Evolutionary conservation across 2,888 invertebrate genomes (phyloP).

Genomic region (Ochlodes sylvanus): DNA sequence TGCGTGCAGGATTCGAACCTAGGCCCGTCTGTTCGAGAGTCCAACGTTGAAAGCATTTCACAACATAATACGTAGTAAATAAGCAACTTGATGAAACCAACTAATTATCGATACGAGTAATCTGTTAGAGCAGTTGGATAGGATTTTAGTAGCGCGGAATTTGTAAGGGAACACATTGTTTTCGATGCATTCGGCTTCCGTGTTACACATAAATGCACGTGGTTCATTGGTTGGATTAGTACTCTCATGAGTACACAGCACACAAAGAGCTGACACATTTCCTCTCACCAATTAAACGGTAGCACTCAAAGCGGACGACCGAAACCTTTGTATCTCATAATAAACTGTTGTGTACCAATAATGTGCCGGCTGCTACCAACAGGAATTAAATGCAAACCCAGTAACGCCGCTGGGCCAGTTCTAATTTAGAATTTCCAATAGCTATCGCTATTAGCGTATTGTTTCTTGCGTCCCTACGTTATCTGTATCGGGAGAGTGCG

Average conservation of each 20-base stretch:
- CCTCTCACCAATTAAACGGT: slow-evolving; percentile 66
- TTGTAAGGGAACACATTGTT: slow-evolving; percentile 19
- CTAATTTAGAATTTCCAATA: slow-evolving; percentile 42
- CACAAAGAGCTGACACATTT: slow-evolving; percentile 50
- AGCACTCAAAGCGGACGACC: slow-evolving; percentile 56
- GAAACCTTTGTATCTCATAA: slow-evolving; percentile 69
- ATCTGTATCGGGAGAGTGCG: slow-evolving; percentile 39
- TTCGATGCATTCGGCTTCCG: slow-evolving; percentile 37
- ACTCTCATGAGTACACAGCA: slow-evolving; percentile 45
- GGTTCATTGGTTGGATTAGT: slow-evolving; percentile 50
- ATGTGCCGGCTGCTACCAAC: slow-evolving; percentile 46
- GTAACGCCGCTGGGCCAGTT: slow-evolving; percentile 46
- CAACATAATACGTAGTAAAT: background rate
- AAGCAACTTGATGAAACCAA: background rate
- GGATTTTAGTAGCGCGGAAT: slow-evolving; percentile 19
- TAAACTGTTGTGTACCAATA: slow-evolving; percentile 58
- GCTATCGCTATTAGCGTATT: slow-evolving; percentile 43
- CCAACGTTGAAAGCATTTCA: no score
- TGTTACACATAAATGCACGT: slow-evolving; percentile 42
- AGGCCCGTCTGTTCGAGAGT: no score
- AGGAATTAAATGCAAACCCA: slow-evolving; percentile 54
- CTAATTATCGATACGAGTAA: slow-evolving; percentile 15
- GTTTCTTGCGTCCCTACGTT: slow-evolving; percentile 43
- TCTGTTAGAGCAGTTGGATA: slow-evolving; percentile 15
- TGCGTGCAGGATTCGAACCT: no score